Percentiles rank a stretch among this genome's conserved stretches.
Conservation (phyloP, 2,888 invertebrate species). For the Andrena praecox region DNA sequence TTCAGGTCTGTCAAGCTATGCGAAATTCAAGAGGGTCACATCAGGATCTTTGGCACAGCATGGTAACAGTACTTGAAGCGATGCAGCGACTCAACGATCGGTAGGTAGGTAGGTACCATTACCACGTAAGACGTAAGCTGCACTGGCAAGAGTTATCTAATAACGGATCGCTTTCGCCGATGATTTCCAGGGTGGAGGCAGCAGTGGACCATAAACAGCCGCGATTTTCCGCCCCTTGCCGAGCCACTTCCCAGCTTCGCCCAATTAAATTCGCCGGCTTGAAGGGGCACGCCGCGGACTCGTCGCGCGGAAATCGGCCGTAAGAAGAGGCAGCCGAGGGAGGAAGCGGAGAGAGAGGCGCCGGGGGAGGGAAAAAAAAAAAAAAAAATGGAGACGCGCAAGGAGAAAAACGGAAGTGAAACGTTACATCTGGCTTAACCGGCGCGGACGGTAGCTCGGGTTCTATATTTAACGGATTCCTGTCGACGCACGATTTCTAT, state of each 20-base stretch:
- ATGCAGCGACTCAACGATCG: no score
- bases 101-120: no score
- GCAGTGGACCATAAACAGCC: constrained; percentile 54
- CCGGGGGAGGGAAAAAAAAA: constrained; percentile 21
- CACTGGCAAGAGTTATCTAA: constrained; percentile 28
- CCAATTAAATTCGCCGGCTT: constrained; percentile 65
- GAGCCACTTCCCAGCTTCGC: constrained; percentile 43
- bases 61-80: no score
- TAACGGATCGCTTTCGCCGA: constrained; percentile 45
- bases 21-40: no score
- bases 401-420: constrained; percentile 81
- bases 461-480: constrained; percentile 79
- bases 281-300: constrained; percentile 12
- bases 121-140: not conserved
- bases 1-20: no score
- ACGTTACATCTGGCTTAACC: constrained; percentile 82
- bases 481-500: constrained; percentile 73
- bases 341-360: not conserved
- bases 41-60: no score
- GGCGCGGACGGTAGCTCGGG: constrained; percentile 68
- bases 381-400: constrained; percentile 51
- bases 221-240: constrained; percentile 51
- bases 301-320: constrained; percentile 50
- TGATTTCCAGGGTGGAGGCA: constrained; percentile 17
- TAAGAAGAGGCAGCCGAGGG: constrained; percentile 33